A percentile compares a stretch with the other conserved stretches of the same genome.
Conservation (phyloP, 2,113 vertebrate species). For the Apodemus speciosus region DNA sequence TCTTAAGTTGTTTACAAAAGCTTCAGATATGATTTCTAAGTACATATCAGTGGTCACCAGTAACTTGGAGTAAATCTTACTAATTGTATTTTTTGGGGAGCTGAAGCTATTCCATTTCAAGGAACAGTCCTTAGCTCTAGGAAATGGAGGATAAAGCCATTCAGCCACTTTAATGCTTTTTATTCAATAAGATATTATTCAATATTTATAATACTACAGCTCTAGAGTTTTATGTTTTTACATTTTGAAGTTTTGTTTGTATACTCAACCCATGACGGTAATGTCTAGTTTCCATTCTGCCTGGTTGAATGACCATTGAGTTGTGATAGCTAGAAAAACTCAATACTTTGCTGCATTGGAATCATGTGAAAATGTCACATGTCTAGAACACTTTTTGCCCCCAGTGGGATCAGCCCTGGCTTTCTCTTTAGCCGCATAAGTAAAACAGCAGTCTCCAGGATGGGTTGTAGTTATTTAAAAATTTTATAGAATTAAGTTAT, state of each 20-base stretch:
- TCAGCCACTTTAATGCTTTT: background rate
- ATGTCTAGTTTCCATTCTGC: background rate
- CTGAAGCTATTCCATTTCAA: background rate
- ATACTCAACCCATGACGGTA: background rate
- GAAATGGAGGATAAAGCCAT: background rate
- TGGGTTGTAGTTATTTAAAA: background rate
- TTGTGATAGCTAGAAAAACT: background rate
- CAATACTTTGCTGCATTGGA: background rate
- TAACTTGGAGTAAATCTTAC: background rate
- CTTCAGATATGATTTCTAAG: background rate
- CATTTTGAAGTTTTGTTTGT: background rate
- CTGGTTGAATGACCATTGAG: background rate
- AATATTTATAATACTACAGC: background rate
- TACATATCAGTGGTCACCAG: background rate
- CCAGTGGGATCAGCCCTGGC: background rate
- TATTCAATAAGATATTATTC: background rate
- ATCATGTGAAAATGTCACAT: constrained; percentile 30
- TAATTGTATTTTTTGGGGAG: constrained; percentile 22
- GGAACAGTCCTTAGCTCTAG: constrained; percentile 16
- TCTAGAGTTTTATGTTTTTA: background rate
- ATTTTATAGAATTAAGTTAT: constrained; percentile 31
- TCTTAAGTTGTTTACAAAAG: background rate
- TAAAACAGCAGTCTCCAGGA: background rate
- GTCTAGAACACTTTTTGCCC: background rate
- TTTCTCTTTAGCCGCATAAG: background rate